Percentiles rank a stretch among this genome's conserved stretches.
phyloP scores from a whole-genome alignment of 2,113 vertebrate species.

The Pleuronectes platessa region DNA sequence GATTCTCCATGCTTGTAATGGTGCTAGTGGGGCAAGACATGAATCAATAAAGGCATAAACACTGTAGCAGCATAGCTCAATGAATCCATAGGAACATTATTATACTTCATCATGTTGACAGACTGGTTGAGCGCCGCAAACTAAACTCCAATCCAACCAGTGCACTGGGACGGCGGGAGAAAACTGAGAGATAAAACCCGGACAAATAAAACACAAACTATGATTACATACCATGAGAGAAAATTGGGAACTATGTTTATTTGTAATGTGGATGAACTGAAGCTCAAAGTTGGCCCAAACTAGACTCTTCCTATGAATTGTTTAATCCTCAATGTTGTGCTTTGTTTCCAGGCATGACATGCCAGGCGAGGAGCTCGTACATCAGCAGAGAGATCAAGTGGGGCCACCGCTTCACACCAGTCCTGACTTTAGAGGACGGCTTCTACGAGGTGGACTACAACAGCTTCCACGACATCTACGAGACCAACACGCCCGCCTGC shows the following conservation, averaged over 20 bases:
- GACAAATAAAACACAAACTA: no score
- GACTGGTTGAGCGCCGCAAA: no score
- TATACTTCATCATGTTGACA: no score
- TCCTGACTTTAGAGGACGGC: conserved; percentile 96
- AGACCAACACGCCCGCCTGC: conserved; percentile 94
- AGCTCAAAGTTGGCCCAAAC: neutral
- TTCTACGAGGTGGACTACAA: conserved; percentile 99
- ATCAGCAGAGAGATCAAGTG: conserved; percentile 95
- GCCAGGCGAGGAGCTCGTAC: conserved; percentile 96
- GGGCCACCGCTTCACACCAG: conserved; percentile 97
- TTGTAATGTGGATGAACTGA: no score
- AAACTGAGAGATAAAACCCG: neutral
- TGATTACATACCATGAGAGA: no score
- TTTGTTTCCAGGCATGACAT: conserved; percentile 91
- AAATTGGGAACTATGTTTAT: no score
- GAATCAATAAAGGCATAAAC: no score
- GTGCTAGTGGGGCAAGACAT: no score
- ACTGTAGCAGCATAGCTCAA: no score
- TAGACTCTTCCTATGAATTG: neutral
- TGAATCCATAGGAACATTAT: no score
- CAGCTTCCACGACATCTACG: conserved; percentile 96
- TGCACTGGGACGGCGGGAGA: neutral
- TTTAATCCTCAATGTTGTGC: neutral
- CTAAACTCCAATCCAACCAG: neutral
- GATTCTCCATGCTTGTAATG: no score